Evolutionary conservation across 2,113 vertebrate species (phyloP), one percentile per base, ranked within the genome.

Genomic region (Barnardius zonarius): DNA sequence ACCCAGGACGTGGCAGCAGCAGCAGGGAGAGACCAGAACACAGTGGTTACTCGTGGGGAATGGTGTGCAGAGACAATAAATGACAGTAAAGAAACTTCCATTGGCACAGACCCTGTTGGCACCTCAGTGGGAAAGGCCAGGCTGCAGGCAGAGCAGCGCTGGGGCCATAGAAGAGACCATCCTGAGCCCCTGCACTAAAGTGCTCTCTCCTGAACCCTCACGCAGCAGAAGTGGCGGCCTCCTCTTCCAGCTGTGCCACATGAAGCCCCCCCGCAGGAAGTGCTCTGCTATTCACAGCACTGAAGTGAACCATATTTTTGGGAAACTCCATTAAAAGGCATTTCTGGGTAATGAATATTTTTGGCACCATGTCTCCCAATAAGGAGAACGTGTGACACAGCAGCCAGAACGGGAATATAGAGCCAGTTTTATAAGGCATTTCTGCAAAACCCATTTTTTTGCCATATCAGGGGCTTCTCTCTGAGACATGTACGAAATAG

Each of bases 231-330:
- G 48, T 3, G 2, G 23, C 8, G 7, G 22, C 10, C 59, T 23
- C 37, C 51, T 24, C 51, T 51, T 17, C 8, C 68, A 41, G 68
- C 67, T 28, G 54, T 20, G n/a, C 10, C 31, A n/a, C 44, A 10
- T 7, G 23, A 14, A 44, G 39, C 51, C 59, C 18, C 11, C 4
- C 23, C 2, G 1, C 59, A 8, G 33, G 1, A 31, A 28, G 30
- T 4, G 3, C 46, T 25, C 43, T 24, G 33, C 78, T 27, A 13
- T 13, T 12, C 85, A 7, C 27, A 61, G 57, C n/a, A 18, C 5
- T 0, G 11, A 52, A 66, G 49, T 0, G 18, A 25, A n/a, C 52
- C 6, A 0, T 12, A 5, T 11, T 57, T n/a, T 20, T 0, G 0
- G 46, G 49, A 16, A 1, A 9, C 6, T 0, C 1, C 2, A 13